Evolutionary conservation across 37 sponge, comb jelly and placozoan species (phyloP), one percentile per base, ranked within the genome.

Genomic region (Halisarca cf. caerulea): DNA sequence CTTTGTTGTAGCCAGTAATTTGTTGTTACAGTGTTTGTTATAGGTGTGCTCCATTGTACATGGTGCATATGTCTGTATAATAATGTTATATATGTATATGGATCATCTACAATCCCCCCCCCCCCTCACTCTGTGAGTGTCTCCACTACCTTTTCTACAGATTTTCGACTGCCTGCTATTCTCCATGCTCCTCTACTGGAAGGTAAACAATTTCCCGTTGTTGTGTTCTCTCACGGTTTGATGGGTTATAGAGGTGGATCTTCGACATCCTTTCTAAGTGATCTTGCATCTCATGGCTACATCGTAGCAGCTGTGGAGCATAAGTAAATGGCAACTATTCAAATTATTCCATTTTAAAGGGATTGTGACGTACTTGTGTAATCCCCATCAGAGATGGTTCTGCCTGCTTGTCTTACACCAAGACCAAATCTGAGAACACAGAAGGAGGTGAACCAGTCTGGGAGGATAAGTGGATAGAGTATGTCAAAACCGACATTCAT

Each of bases 231-330:
- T 18, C 94, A 93, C 87, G 94, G 94, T 32, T 51, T 87, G 21
- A 83, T 71, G 0, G 83, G 61, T 28, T 90, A 88, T 85, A 85
- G 94, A 78, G 85, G 88, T 8, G n/a, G n/a, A 6, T 57, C 54
- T 38, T 90, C 82, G 68, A 75, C 69, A 66, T 86, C 54, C 7
- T 77, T 93, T 7, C 80, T 58, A 17, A 87, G 88, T 87, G 94
- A 93, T 62, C 79, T 93, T n/a, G 94, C 94, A 24, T 93, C 94
- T 21, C 88, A 90, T 40, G 94, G 94, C 60, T 93, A 87, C 81
- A 66, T 93, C 4, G 91, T 90, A 43, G 94, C 91, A 0, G 35
- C 86, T 38, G 83, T 93, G 45, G 94, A 93, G 40, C 94, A 93
- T 86, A 90, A 85, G 92, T 91, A 58, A 36, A 79, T n/a, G 30